phyloP scores from a whole-genome alignment of 1,140 invertebrate species.

The Trichomalopsis sarcophagae region DNA sequence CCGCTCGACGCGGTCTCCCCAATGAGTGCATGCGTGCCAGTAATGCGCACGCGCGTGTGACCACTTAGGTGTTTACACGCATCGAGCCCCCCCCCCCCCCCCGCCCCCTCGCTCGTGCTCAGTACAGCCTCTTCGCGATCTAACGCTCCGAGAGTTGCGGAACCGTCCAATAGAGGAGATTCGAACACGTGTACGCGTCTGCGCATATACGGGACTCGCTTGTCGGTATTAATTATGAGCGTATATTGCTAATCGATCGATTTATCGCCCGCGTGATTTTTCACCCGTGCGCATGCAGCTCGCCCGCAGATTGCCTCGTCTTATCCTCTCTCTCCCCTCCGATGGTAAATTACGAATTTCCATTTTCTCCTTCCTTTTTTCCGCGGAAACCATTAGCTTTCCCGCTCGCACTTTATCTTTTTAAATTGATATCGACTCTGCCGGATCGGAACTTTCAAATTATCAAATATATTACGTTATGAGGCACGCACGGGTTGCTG shows the following conservation, averaged over 20 bases:
- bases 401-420: not conserved
- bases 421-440: not conserved
- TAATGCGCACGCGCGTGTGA: slow-evolving; percentile 1
- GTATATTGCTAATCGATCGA: slow-evolving; percentile 59
- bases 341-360: slow-evolving; percentile 17
- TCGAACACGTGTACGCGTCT: not conserved
- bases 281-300: not conserved
- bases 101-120: not conserved
- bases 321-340: not conserved
- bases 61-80: slow-evolving; percentile 10
- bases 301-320: slow-evolving; percentile 13
- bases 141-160: not conserved
- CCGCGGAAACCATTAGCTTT: not conserved
- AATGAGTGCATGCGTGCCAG: slow-evolving; percentile 2
- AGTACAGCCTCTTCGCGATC: not conserved
- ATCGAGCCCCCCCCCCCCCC: not conserved
- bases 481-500: too few species aligned
- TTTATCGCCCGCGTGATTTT: slow-evolving; percentile 54
- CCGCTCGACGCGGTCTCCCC: not conserved
- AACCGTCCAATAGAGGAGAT: not conserved
- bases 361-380: not conserved
- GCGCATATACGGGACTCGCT: slow-evolving; percentile 41
- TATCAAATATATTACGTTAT: not conserved
- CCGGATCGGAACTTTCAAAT: not conserved
- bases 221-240: slow-evolving; percentile 62